These are phyloP conservation scores for Pterostichus niger DNA, from an alignment of 2,888 invertebrate genomes.

Conservation along the genomic window DNA sequence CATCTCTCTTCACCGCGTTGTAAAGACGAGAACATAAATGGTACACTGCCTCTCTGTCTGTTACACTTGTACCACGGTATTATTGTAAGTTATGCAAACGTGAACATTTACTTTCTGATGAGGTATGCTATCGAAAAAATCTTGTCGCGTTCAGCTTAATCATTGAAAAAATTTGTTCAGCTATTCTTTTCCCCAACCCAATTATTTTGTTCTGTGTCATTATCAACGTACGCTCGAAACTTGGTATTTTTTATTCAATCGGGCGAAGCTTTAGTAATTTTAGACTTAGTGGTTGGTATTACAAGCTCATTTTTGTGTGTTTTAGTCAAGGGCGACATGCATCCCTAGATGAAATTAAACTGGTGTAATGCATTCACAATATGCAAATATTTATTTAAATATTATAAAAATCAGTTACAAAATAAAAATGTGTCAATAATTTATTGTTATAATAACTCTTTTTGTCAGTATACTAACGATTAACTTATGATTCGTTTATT, in stretches of 20 bases:
- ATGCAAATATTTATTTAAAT: too few relatives aligned
- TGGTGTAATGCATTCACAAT: too few relatives aligned
- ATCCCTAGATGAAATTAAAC: too few relatives aligned
- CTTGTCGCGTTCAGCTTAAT: conserved; percentile 44
- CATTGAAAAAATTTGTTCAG: conserved; percentile 49
- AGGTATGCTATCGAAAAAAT: conserved; percentile 50
- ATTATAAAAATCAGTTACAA: too few relatives aligned
- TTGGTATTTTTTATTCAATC: background rate
- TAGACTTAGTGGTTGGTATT: too few relatives aligned
- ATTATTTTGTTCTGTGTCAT: conserved; percentile 48
- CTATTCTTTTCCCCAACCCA: conserved; percentile 19
- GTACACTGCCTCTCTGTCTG: conserved; percentile 33
- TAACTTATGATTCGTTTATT: too few relatives aligned
- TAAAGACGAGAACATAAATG: background rate
- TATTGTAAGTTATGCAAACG: conserved; percentile 51
- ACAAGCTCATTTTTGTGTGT: too few relatives aligned
- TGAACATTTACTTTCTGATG: conserved; percentile 45
- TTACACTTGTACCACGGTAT: conserved; percentile 48
- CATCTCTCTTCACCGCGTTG: background rate
- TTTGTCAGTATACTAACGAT: too few relatives aligned
- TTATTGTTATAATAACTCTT: too few relatives aligned
- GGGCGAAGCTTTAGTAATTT: background rate
- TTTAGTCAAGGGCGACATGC: too few relatives aligned
- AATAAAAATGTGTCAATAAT: too few relatives aligned
- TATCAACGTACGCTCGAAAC: conserved; percentile 5